Evolutionary conservation across 1,140 invertebrate species (phyloP), one percentile per base, ranked within the genome.

Genomic region (Drosophila arizonae): DNA sequence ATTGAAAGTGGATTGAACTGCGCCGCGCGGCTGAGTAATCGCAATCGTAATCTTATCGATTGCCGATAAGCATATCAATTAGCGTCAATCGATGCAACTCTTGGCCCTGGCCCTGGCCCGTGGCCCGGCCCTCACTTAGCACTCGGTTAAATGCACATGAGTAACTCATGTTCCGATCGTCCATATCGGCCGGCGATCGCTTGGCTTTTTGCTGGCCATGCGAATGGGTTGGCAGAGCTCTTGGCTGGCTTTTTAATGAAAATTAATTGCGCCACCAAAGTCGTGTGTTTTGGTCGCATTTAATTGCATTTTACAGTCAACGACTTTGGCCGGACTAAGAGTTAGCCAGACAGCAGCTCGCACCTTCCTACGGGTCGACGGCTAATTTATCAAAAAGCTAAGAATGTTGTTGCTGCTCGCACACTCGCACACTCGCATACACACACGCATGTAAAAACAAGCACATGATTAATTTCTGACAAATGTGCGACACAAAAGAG

Each of bases 11-110:
- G 89, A 90, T 90, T 90, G 90, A 84, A 77, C 75, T 63, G 68
- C 52, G 52, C 60, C 64, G 73, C 33, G 45, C 67, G 68, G 66
- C 66, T 76, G 80, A 76, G 69, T 81, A 77, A 81, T 77, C 77
- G 80, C 69, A 74, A 86, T 63, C 72, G 64, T 54, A 67, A 67
- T 75, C 55, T 33, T 39, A 71, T 79, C 81, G 79, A 90, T 90
- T 71, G 78, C 57, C 80, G 89, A 90, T 90, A 90, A 90, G 90
- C 89, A 90, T 90, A 84, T 90, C 90, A 90, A 90, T 90, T 90
- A 90, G 72, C 74, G 89, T 90, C 89, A 79, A 67, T 50, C 71
- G 70, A 60, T 43, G 52, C 21, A 51, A 50, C 61, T 56, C 69
- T 70, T 55, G 56, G 48, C 48, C 41, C 33, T 17, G 17, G 17